Evolutionary conservation across 2,797 vertebrate genomes (phyloP).

Genomic region (Sciurus vulgaris): DNA sequence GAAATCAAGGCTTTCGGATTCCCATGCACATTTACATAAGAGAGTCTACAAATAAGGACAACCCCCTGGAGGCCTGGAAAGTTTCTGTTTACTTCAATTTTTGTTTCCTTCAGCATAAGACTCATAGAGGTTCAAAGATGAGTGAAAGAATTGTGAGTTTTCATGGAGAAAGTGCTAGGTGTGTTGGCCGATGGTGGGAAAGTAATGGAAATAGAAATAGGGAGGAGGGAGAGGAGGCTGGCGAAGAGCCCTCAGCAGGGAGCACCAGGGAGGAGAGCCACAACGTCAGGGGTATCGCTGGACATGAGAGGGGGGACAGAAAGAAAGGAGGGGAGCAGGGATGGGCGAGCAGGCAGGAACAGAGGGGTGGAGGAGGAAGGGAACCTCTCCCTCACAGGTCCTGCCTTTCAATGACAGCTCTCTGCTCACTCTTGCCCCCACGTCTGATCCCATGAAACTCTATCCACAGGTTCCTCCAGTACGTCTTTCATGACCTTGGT

Average conservation of each 20-base stretch:
- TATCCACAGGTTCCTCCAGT: background rate
- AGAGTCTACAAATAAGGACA: slow-evolving; percentile 18
- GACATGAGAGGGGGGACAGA: background rate
- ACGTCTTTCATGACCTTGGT: background rate
- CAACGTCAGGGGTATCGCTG: background rate
- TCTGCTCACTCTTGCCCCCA: no score
- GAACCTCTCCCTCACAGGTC: background rate
- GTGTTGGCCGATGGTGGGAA: background rate
- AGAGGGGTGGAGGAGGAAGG: background rate
- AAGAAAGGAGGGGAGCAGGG: no score
- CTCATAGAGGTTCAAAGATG: background rate
- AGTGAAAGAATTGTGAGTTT: slow-evolving; percentile 2
- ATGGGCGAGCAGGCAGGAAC: no score
- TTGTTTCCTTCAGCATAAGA: slow-evolving; percentile 22
- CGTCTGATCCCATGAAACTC: background rate
- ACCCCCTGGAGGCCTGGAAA: background rate
- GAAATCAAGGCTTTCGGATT: background rate
- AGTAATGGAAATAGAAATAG: background rate
- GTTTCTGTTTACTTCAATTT: slow-evolving; percentile 30
- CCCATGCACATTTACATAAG: background rate
- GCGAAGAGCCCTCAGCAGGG: background rate
- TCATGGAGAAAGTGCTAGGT: slow-evolving; percentile 5
- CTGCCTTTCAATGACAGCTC: background rate
- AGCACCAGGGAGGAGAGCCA: background rate
- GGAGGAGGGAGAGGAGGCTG: background rate